Evolutionary conservation across 1,140 invertebrate species (phyloP).

Genomic region (Heterodera schachtii): DNA sequence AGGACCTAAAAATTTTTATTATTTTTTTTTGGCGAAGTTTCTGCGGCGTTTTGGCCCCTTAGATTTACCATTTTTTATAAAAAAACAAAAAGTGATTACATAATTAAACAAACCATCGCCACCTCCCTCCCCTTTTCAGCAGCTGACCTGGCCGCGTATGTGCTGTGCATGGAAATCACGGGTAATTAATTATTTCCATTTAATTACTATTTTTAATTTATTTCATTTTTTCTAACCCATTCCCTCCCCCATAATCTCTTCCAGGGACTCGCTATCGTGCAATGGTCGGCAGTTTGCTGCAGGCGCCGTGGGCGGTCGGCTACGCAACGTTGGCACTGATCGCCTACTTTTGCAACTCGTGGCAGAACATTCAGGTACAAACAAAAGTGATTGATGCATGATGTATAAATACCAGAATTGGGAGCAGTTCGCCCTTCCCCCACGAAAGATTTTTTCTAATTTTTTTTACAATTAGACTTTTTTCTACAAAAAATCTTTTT

Average conservation of each 20-base stretch:
- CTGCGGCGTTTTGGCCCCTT: too few relatives aligned
- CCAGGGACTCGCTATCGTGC: conserved; percentile 59
- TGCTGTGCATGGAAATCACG: conserved; percentile 63
- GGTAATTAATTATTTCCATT: conserved; percentile 21
- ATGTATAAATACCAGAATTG: too few relatives aligned
- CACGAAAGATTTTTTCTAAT: too few relatives aligned
- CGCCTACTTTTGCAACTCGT: conserved; percentile 62
- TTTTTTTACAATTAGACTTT: too few relatives aligned
- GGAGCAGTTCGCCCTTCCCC: too few relatives aligned
- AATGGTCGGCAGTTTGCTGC: conserved; percentile 62
- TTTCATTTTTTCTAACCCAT: conserved; percentile 6
- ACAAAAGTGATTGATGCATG: too few relatives aligned
- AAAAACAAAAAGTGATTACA: too few relatives aligned
- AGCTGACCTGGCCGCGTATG: conserved; percentile 59
- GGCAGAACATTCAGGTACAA: conserved; percentile 58
- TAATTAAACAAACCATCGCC: too few relatives aligned
- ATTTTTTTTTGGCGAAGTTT: background rate
- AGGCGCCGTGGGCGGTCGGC: conserved; percentile 64
- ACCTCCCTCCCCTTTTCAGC: conserved; percentile 30
- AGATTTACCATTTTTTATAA: too few relatives aligned
- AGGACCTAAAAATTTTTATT: too few relatives aligned
- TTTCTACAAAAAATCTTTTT: too few relatives aligned
- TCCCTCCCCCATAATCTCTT: background rate
- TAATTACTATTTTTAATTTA: too few relatives aligned
- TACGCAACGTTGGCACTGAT: conserved; percentile 61